Evolutionary conservation across 1,140 invertebrate species (phyloP).

Genomic region (Drosophila watanabei): DNA sequence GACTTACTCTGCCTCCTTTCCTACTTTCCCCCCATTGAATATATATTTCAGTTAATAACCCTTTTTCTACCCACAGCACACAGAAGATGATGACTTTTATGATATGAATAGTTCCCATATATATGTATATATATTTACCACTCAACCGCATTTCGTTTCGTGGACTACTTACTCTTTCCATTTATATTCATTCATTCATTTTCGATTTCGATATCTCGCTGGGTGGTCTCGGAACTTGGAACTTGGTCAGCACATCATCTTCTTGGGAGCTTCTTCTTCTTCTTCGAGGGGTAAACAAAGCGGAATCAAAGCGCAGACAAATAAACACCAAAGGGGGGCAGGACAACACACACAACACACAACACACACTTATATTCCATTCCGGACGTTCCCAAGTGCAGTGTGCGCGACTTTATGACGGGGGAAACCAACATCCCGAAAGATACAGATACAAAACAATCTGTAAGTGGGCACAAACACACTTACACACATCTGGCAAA

Average conservation of each 20-base stretch:
- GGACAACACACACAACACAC: constrained; percentile 3
- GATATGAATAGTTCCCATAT: constrained; percentile 5
- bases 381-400: constrained; percentile 26
- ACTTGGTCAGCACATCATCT: constrained; percentile 23
- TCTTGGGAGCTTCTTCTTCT: constrained; percentile 7
- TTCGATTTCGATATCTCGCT: constrained; percentile 13
- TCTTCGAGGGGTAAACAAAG: constrained; percentile 14
- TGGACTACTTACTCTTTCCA: constrained; percentile 12
- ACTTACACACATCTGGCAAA: constrained; percentile 63
- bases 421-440: constrained; percentile 24
- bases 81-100: constrained; percentile 1
- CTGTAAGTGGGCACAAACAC: constrained; percentile 41
- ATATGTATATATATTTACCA: constrained; percentile 3
- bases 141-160: constrained; percentile 8
- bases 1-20: background rate
- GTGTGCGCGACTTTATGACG: constrained; percentile 22
- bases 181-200: constrained; percentile 4
- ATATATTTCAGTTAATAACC: background rate
- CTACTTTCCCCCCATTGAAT: background rate
- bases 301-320: constrained; percentile 22
- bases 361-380: background rate
- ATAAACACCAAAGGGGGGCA: constrained; percentile 25
- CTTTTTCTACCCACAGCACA: background rate
- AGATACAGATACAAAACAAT: constrained; percentile 66
- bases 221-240: constrained; percentile 24